These are phyloP conservation scores for Hycleus phaleratus DNA, from an alignment of 1,140 invertebrate genomes.

Conservation along the genomic window DNA sequence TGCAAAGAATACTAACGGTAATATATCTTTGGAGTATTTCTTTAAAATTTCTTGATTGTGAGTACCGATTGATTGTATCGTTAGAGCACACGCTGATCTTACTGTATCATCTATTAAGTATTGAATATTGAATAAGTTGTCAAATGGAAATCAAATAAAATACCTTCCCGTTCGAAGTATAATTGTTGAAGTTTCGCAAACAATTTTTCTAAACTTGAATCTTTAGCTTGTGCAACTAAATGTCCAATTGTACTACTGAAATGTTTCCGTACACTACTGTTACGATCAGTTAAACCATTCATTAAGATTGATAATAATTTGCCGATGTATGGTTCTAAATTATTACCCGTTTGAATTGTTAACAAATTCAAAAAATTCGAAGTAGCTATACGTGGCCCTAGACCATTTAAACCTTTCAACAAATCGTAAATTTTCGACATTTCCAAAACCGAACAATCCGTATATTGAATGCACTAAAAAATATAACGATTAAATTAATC, in stretches of 20 bases:
- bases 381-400: slow-evolving; percentile 79
- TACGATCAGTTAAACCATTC: slow-evolving; percentile 75
- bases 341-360: slow-evolving; percentile 44
- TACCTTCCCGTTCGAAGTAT: slow-evolving; percentile 61
- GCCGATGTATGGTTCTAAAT: slow-evolving; percentile 57
- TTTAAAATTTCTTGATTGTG: slow-evolving; percentile 78
- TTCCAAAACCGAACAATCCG: slow-evolving; percentile 66
- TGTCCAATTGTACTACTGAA: slow-evolving; percentile 78
- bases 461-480: slow-evolving; percentile 72
- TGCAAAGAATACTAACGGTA: slow-evolving; percentile 81
- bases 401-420: slow-evolving; percentile 67
- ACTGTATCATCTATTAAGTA: slow-evolving; percentile 53
- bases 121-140: background rate
- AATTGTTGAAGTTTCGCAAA: slow-evolving; percentile 71
- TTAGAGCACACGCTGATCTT: slow-evolving; percentile 65
- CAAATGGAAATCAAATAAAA: slow-evolving; percentile 28
- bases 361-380: slow-evolving; percentile 76
- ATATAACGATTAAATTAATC: background rate
- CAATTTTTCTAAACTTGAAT: slow-evolving; percentile 77
- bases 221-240: slow-evolving; percentile 78
- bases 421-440: slow-evolving; percentile 69
- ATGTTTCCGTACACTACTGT: slow-evolving; percentile 71
- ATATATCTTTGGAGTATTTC: slow-evolving; percentile 64
- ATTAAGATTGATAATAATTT: slow-evolving; percentile 73
- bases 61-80: slow-evolving; percentile 72